Base-by-base conservation (phyloP, 2,113 vertebrate genomes). In the Tachysurus fulvidraco region DNA sequence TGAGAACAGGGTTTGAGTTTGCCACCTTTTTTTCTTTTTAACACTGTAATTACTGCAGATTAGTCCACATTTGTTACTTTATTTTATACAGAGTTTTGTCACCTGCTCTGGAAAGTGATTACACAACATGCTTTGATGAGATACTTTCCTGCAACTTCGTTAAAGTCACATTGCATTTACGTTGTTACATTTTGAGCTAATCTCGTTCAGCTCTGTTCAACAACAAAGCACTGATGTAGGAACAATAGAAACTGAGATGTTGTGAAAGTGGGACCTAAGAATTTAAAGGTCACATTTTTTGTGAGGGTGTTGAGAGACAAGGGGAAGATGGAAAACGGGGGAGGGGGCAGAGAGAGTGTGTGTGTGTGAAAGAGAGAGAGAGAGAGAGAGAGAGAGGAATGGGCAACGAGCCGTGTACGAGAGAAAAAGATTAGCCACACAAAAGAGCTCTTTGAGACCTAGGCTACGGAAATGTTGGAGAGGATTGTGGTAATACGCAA, bases 361-460 rank as follows among this genome's bases (percentile, higher is more conserved):
- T n/a, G n/a, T n/a, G n/a, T n/a, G n/a, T n/a, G n/a, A n/a, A n/a
- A 36, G 36, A 36, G 36, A 36, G 36, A 36, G 36, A 36, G 36
- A 36, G 36, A 77, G 36, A 62, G 73, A 44, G 82, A 46, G 54
- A 41, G 19, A 41, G 50, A 62, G 71, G 0, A 36, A 60, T 6
- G 13, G 52, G 54, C 87, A 59, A 62, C 55, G 21, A 52, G 73
- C 67, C 3, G 41, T 52, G 67, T 14, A 62, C 9, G 6, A 41
- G 76, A 81, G 77, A 88, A 77, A 52, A 46, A 79, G n/a, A 59
- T 69, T 59, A 50, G 65, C n/a, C 81, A 90, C 87, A 88, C 95
- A 94, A 95, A 95, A 94, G 92, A 87, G 89, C 85, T 91, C 88
- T 90, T 95, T 96, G 91, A 95, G 36, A 36, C n/a, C 17, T 6